Evolutionary conservation across 2,113 vertebrate species (phyloP).

Genomic region (Ovibos moschatus): DNA sequence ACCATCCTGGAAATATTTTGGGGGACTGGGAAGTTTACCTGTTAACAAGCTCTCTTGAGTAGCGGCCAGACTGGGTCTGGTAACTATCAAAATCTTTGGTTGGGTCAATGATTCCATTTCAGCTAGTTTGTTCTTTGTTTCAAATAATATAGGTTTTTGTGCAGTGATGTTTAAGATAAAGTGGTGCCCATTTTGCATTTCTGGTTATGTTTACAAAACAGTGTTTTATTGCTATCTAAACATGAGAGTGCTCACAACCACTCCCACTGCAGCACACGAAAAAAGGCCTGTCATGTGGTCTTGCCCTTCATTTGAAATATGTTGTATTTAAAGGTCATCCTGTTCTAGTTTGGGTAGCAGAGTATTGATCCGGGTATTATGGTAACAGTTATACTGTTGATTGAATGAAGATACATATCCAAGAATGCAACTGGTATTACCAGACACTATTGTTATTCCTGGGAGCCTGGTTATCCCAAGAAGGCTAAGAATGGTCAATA

Average conservation of each 20-base stretch:
- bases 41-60: constrained; percentile 18
- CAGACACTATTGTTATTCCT: constrained; percentile 3
- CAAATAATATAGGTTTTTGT: constrained; percentile 24
- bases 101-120: not conserved
- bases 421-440: constrained; percentile 34
- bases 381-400: constrained; percentile 51
- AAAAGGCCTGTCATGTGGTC: not conserved
- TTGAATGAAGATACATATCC: constrained; percentile 50
- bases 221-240: constrained; percentile 75
- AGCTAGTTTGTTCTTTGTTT: constrained; percentile 54
- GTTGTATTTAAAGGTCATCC: constrained; percentile 37
- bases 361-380: constrained; percentile 67
- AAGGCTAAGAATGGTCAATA: not conserved
- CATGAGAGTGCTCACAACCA: not conserved
- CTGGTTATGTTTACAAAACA: constrained; percentile 69
- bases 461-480: not conserved
- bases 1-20: not conserved
- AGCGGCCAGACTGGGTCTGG: not conserved
- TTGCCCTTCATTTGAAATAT: constrained; percentile 51
- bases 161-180: constrained; percentile 47
- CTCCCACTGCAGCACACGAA: not conserved
- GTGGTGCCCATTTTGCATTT: constrained; percentile 19
- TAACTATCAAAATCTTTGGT: constrained; percentile 27
- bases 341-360: constrained; percentile 50
- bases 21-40: constrained; percentile 28